These are phyloP conservation scores for Phalacrocorax brasilianus DNA, from an alignment of 2,113 vertebrate species.

Conservation along the genomic window DNA sequence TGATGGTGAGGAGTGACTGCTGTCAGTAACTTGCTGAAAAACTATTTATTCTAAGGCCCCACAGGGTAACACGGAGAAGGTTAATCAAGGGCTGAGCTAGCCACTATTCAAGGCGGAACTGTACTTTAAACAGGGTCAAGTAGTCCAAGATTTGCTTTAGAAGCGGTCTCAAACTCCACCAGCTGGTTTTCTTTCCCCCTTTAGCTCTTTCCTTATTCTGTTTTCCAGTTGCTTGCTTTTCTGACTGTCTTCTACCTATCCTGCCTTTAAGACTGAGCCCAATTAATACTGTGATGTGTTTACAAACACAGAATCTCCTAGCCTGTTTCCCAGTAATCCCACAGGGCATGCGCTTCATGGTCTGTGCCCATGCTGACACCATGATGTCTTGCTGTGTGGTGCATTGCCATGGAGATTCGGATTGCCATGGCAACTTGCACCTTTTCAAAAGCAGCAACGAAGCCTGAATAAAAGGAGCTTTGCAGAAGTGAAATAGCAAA, in stretches of 20 bases:
- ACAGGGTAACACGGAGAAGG: neutral
- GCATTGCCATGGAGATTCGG: constrained; percentile 7
- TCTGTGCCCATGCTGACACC: neutral
- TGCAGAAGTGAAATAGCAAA: neutral
- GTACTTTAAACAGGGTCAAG: neutral
- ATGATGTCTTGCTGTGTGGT: neutral
- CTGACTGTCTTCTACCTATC: neutral
- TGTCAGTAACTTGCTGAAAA: neutral
- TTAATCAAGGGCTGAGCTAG: neutral
- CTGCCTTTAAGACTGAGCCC: neutral
- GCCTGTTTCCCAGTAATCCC: neutral
- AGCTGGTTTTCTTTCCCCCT: neutral
- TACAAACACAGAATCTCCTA: neutral
- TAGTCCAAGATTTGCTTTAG: neutral
- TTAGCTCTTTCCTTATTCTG: neutral
- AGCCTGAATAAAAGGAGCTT: neutral
- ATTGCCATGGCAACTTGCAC: constrained; percentile 49
- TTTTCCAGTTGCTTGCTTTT: neutral
- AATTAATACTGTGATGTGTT: neutral
- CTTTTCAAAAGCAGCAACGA: neutral
- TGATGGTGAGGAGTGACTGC: neutral
- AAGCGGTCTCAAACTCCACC: neutral
- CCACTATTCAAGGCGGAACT: neutral
- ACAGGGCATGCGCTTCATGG: neutral
- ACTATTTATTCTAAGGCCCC: neutral